A percentile compares a stretch with the other conserved stretches of the same genome.
These are phyloP conservation scores for Dromius quadrimaculatus DNA, from an alignment of 2,888 invertebrate genomes.

Conservation along the genomic window DNA sequence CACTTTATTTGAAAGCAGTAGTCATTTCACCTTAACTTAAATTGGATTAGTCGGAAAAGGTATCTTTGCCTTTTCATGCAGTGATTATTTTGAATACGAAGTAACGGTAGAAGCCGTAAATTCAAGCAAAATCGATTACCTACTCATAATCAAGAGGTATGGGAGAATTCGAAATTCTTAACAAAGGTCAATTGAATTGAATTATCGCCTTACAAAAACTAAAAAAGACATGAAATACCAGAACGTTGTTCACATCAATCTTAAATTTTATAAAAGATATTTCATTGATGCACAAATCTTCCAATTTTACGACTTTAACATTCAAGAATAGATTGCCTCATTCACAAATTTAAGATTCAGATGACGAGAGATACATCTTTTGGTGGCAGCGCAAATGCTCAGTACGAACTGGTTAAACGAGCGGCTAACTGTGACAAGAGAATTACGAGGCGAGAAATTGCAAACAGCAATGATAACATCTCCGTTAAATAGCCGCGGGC, in stretches of 20 bases:
- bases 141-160: too few relatives aligned
- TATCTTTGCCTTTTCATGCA: conserved; percentile 27
- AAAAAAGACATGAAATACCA: too few relatives aligned
- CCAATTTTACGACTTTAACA: too few relatives aligned
- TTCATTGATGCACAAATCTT: too few relatives aligned
- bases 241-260: too few relatives aligned
- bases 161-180: too few relatives aligned
- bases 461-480: conserved; percentile 67
- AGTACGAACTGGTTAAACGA: conserved; percentile 28
- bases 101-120: conserved; percentile 1
- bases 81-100: conserved; percentile 9
- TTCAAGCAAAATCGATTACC: conserved; percentile 18
- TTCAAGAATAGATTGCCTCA: too few relatives aligned
- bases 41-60: conserved; percentile 41
- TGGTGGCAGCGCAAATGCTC: conserved; percentile 18
- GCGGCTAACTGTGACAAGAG: conserved; percentile 59
- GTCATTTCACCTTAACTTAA: conserved; percentile 37
- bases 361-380: background rate
- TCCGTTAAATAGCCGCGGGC: conserved; percentile 66
- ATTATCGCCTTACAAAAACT: too few relatives aligned
- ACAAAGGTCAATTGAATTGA: too few relatives aligned
- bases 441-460: conserved; percentile 67
- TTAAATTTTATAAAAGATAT: too few relatives aligned
- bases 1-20: conserved; percentile 42
- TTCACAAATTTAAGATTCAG: too few relatives aligned